Conservation (phyloP, 92 coral and sea anemone genomes). For the Desmophyllum pertusum region DNA sequence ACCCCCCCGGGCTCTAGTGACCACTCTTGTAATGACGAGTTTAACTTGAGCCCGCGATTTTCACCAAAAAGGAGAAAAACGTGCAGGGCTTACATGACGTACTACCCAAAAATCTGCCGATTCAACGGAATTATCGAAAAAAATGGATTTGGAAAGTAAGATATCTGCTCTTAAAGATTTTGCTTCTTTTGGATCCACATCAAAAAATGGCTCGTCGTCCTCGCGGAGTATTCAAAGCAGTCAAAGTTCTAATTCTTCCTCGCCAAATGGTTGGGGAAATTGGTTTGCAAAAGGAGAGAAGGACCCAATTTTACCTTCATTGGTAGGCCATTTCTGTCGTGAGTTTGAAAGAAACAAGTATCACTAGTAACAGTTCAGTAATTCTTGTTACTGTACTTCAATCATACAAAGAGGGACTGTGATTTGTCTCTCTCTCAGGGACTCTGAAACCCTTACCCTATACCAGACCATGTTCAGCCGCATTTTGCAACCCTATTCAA, state of each 20-base stretch:
- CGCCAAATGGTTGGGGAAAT: slow-evolving; percentile 80
- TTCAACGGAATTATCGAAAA: no score
- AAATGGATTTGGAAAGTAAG: slow-evolving; percentile 84
- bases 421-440: no score
- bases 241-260: slow-evolving; percentile 37
- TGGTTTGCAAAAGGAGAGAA: slow-evolving; percentile 78
- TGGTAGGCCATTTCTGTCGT: slow-evolving; percentile 49
- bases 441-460: no score
- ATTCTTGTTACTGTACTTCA: no score
- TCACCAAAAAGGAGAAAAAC: neutral
- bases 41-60: slow-evolving; percentile 15
- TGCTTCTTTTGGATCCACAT: slow-evolving; percentile 76
- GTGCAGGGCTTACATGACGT: no score
- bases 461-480: no score
- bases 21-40: neutral
- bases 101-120: neutral
- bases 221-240: slow-evolving; percentile 18
- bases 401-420: no score
- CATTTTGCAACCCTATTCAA: no score
- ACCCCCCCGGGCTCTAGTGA: no score
- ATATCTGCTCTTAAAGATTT: slow-evolving; percentile 86
- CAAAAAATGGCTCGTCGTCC: slow-evolving; percentile 46
- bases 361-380: no score
- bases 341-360: no score
- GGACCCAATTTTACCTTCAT: slow-evolving; percentile 82